These are phyloP conservation scores for Agrypnus murinus DNA, from an alignment of 2,888 invertebrate genomes.

Conservation along the genomic window DNA sequence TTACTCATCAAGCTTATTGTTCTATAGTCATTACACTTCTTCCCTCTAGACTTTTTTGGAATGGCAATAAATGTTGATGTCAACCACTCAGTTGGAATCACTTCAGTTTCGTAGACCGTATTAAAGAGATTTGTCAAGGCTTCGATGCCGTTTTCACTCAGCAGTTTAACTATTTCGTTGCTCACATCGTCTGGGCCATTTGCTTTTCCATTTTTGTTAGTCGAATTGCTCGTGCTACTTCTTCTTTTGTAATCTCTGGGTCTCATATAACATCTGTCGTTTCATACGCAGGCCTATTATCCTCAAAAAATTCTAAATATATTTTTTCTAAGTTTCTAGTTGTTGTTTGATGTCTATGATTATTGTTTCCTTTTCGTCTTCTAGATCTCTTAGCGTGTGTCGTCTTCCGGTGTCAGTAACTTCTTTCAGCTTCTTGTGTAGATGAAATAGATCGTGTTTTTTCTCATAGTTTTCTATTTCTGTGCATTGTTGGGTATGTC, in stretches of 20 bases:
- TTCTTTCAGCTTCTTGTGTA: not conserved
- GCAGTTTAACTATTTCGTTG: not conserved
- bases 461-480: not conserved
- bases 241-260: not conserved
- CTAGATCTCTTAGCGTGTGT: not conserved
- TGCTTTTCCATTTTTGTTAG: not conserved
- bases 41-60: too few relatives aligned
- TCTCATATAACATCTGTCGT: too few relatives aligned
- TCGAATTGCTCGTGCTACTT: not conserved
- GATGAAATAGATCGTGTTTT: not conserved
- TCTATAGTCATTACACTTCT: conserved; percentile 13
- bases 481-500: too few relatives aligned
- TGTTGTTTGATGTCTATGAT: not conserved
- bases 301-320: conserved; percentile 3
- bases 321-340: not conserved
- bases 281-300: not conserved
- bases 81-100: conserved; percentile 3
- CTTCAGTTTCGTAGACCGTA: not conserved
- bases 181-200: not conserved
- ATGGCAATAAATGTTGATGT: conserved; percentile 8
- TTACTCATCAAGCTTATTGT: conserved; percentile 11
- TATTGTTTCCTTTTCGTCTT: not conserved
- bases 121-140: not conserved
- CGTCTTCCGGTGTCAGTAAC: not conserved
- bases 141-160: not conserved